Evolutionary conservation across 2,797 vertebrate species (phyloP).

Genomic region (Thamnophis elegans): DNA sequence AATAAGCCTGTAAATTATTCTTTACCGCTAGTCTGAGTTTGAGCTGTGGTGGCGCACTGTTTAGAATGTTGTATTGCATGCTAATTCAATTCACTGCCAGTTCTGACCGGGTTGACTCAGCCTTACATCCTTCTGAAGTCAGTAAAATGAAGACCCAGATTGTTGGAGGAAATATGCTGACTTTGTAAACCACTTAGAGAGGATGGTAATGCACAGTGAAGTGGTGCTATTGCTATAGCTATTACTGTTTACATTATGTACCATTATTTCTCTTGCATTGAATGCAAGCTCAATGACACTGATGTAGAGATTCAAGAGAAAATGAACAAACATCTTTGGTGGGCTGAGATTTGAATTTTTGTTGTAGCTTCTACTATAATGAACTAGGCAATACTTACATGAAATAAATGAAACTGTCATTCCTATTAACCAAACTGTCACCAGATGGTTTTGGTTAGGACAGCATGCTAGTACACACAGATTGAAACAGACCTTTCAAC

Average conservation of each 20-base stretch:
- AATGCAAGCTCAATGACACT: too few species aligned
- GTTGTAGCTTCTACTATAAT: not conserved
- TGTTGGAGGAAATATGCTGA: not conserved
- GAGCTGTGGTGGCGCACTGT: not conserved
- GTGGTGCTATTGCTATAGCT: not conserved
- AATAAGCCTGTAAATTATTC: not conserved
- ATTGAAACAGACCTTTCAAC: not conserved
- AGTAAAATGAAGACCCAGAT: not conserved
- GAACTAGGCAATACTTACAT: not conserved
- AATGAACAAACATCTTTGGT: not conserved
- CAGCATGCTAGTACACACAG: not conserved
- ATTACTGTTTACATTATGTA: not conserved
- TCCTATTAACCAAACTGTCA: not conserved
- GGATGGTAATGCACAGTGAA: not conserved
- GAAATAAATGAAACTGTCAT: not conserved
- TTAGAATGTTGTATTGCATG: not conserved
- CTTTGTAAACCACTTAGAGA: not conserved
- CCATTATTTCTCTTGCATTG: not conserved
- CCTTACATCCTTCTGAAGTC: not conserved
- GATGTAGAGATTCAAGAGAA: not conserved
- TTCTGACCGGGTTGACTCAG: not conserved
- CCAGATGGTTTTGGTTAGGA: not conserved
- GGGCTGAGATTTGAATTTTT: not conserved
- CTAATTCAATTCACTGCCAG: not conserved
- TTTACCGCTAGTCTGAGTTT: not conserved